Evolutionary conservation across 2,113 vertebrate genomes (phyloP).

Genomic region (Pelmatolapia mariae): DNA sequence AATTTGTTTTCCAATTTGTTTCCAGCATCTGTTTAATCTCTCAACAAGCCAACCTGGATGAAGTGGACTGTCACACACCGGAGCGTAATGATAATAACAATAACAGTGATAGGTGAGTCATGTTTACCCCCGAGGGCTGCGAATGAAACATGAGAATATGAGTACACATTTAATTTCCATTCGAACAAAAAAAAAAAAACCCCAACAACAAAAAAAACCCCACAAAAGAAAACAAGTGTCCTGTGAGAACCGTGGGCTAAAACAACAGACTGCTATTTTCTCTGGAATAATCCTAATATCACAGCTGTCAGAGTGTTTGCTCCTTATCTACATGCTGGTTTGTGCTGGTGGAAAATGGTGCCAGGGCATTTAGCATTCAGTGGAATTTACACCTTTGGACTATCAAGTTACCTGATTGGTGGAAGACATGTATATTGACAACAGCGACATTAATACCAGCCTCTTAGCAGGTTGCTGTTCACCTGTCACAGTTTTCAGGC

Average conservation of each 20-base stretch:
- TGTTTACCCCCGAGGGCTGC: slow-evolving; percentile 50
- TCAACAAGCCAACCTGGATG: slow-evolving; percentile 54
- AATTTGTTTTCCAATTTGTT: slow-evolving; percentile 55
- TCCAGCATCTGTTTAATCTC: slow-evolving; percentile 60
- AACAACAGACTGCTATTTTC: slow-evolving; percentile 22
- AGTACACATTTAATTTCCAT: slow-evolving; percentile 36
- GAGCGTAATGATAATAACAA: slow-evolving; percentile 55
- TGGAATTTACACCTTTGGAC: neutral
- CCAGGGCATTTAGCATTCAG: neutral
- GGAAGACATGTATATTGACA: neutral
- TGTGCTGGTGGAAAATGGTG: neutral
- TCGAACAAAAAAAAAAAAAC: neutral
- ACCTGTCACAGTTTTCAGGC: neutral
- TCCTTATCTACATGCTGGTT: neutral
- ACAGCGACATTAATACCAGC: neutral
- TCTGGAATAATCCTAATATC: slow-evolving; percentile 2
- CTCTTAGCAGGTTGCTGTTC: neutral
- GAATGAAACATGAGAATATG: slow-evolving; percentile 13
- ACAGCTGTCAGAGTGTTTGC: neutral
- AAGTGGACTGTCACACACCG: slow-evolving; percentile 47
- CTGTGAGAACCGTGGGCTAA: neutral
- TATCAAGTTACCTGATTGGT: neutral
- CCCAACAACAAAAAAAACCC: neutral
- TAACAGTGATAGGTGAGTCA: slow-evolving; percentile 42
- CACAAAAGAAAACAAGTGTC: neutral